Evolutionary conservation across 1,140 invertebrate species (phyloP).

Genomic region (Diabrotica undecimpunctata): DNA sequence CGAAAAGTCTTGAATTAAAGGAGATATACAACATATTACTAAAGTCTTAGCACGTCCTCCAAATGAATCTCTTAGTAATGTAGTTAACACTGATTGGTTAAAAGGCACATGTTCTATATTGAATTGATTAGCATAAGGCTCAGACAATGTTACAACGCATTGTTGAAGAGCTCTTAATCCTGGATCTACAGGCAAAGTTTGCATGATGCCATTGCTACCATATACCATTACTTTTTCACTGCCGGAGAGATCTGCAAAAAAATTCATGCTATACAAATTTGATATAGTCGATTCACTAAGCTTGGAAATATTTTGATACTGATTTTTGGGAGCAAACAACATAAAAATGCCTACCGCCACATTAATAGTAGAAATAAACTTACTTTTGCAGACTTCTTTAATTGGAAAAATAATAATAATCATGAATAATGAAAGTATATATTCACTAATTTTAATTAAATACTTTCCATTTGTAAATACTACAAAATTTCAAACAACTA

Average conservation of each 20-base stretch:
- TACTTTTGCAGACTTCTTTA: no score
- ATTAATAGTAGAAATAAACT: no score
- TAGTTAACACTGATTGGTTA: slow-evolving; percentile 62
- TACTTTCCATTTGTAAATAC: no score
- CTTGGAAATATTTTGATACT: no score
- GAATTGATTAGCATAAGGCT: slow-evolving; percentile 53
- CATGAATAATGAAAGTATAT: no score
- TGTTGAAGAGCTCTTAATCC: slow-evolving; percentile 59
- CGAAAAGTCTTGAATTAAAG: slow-evolving; percentile 57
- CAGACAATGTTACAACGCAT: slow-evolving; percentile 58
- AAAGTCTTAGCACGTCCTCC: slow-evolving; percentile 65
- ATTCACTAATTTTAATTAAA: no score
- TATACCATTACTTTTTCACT: slow-evolving; percentile 54
- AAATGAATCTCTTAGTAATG: slow-evolving; percentile 64
- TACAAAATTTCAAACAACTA: no score
- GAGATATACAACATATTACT: slow-evolving; percentile 62
- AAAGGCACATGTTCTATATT: slow-evolving; percentile 49
- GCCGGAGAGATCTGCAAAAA: slow-evolving; percentile 53
- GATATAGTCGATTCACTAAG: no score
- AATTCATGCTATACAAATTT: background rate
- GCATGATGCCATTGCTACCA: slow-evolving; percentile 44
- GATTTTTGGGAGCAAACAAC: no score
- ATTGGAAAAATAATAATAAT: no score
- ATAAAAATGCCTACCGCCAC: no score
- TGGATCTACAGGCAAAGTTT: slow-evolving; percentile 49